Conservation (phyloP, 2,113 vertebrate genomes). For the Ciconia stormi region DNA sequence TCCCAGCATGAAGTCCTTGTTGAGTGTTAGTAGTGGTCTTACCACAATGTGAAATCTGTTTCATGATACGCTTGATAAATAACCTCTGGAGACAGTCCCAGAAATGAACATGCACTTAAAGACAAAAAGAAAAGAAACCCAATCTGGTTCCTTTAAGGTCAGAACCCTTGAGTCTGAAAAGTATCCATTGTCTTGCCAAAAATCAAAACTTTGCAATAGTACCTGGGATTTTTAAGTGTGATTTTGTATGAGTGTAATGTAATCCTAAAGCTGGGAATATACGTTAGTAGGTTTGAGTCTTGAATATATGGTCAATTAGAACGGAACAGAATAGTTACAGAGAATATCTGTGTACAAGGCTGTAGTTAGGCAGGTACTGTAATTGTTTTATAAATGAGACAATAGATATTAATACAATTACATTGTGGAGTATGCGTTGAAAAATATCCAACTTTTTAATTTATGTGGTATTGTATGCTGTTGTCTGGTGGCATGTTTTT, state of each 20-base stretch:
- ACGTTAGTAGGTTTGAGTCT: not conserved
- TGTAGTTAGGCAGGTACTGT: not conserved
- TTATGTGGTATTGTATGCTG: not conserved
- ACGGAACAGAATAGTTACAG: not conserved
- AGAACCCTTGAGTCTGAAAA: not conserved
- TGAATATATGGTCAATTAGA: not conserved
- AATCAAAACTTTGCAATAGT: not conserved
- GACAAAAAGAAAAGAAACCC: not conserved
- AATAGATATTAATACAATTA: not conserved
- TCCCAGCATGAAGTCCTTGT: not conserved
- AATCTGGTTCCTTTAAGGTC: not conserved
- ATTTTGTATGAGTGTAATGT: not conserved
- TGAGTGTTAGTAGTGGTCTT: not conserved
- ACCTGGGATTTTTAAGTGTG: not conserved
- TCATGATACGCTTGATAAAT: not conserved
- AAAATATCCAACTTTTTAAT: not conserved
- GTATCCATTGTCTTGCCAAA: not conserved
- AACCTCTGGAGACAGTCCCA: not conserved
- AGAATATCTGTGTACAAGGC: not conserved
- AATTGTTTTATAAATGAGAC: not conserved
- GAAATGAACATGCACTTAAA: not conserved
- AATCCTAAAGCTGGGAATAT: not conserved
- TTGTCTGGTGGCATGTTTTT: not conserved
- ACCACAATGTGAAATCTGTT: not conserved
- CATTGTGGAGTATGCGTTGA: fast-evolving